A percentile compares a stretch with the other conserved stretches of the same genome.
Conservation (phyloP, 2,888 invertebrate genomes). For the Apotomis capreana region DNA sequence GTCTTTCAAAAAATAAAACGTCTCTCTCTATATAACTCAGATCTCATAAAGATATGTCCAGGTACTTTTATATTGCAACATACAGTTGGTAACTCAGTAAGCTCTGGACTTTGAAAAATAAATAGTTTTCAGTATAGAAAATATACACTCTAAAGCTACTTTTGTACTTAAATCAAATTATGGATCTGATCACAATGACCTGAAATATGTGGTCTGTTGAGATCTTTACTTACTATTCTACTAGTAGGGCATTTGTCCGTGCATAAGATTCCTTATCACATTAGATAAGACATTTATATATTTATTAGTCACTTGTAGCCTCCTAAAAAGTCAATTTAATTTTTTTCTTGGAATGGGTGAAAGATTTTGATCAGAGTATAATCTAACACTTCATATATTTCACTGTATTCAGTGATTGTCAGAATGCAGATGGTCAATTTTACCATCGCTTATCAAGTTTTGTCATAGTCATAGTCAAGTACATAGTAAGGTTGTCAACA, state of each 20-base stretch:
- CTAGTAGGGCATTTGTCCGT: conserved; percentile 27
- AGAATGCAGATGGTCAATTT: conserved; percentile 9
- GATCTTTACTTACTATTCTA: conserved; percentile 31
- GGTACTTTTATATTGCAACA: conserved; percentile 27
- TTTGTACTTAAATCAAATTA: conserved; percentile 38
- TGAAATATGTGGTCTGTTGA: conserved; percentile 22
- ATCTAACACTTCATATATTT: neutral
- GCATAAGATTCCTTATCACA: conserved; percentile 13
- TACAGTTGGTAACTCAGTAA: conserved; percentile 34
- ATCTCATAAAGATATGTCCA: conserved; percentile 31
- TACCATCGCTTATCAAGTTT: conserved; percentile 30
- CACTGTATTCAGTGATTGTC: conserved; percentile 14
- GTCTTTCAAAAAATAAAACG: conserved; percentile 44
- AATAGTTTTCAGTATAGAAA: conserved; percentile 35
- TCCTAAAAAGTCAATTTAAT: conserved; percentile 10
- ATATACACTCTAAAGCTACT: conserved; percentile 39
- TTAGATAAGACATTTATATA: conserved; percentile 10
- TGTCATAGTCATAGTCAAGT: conserved; percentile 14
- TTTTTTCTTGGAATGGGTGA: conserved; percentile 13
- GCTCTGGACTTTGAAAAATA: conserved; percentile 33
- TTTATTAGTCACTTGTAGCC: conserved; percentile 22
- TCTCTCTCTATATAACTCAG: conserved; percentile 38
- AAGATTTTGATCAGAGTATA: neutral
- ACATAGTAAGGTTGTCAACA: conserved; percentile 49
- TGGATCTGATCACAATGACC: conserved; percentile 30